phyloP scores from a whole-genome alignment of 1,140 invertebrate genomes.

The Drosophila busckii region DNA sequence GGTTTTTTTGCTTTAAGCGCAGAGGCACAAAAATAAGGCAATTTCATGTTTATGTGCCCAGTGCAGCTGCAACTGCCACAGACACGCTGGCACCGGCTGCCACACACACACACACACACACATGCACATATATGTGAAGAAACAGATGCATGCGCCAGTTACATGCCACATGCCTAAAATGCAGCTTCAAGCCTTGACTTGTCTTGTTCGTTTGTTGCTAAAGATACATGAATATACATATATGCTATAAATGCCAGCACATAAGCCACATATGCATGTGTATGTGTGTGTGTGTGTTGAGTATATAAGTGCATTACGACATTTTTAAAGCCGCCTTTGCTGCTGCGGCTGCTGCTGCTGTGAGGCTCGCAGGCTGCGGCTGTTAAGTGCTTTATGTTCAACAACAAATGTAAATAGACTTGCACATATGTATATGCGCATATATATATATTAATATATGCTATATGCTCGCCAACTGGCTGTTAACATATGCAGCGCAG shows the following conservation, averaged over 20 bases:
- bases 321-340: conserved; percentile 29
- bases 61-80: conserved; percentile 26
- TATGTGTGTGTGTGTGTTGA: background rate
- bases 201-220: no score
- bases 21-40: conserved; percentile 24
- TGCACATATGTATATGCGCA: conserved; percentile 8
- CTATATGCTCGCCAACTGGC: no score
- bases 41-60: conserved; percentile 40
- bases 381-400: background rate
- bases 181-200: no score
- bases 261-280: no score
- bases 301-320: conserved; percentile 24
- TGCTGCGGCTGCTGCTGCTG: background rate
- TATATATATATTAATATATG: background rate
- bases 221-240: background rate
- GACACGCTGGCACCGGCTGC: background rate
- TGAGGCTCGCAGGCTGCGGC: background rate
- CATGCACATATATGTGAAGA: background rate
- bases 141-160: no score
- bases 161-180: no score
- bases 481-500: no score
- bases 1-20: conserved; percentile 17
- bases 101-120: background rate
- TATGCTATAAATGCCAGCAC: no score
- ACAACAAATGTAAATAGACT: conserved; percentile 8